Evolutionary conservation across 2,888 invertebrate species (phyloP), one percentile per base, ranked within the genome.

Genomic region (Acrocyrtus sp.): DNA sequence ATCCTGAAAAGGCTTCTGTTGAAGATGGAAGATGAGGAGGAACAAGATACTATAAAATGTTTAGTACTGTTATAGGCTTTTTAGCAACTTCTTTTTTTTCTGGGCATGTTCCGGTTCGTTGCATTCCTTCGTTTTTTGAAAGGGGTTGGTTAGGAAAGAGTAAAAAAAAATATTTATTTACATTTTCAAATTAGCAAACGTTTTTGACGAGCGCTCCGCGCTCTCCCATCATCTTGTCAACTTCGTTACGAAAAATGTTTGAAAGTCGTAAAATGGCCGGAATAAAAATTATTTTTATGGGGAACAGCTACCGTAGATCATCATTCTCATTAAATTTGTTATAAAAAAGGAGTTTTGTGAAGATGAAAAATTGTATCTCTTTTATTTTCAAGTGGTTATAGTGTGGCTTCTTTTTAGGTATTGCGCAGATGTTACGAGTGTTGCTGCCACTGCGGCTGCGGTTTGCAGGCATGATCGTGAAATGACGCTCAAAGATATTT

Each of bases 341-440:
- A 12, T 10, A 39, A 12, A 6, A 12, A 39, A 39, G 39, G 39
- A 39, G 6, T 39, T 39, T 15, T 6, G 39, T 39, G 8, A 39
- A 10, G 6, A 6, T 39, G 39, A 6, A 39, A 39, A 26, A 10
- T 10, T 15, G 56, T 27, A 29, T 5, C 19, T 39, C 22, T 12
- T 19, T 12, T 56, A 8, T 19, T 41, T 41, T 17, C 21, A 2
- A 41, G 17, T 45, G 43, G 45, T 58, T 43, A 45, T 58, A n/a
- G 10, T 50, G 34, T 58, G 43, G 45, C 48, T 60, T 19, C 60
- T 24, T 60, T 47, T 60, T 60, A 60, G 56, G 8, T 56, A 21
- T 48, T 17, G 48, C 21, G 48, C 12, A 45, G 50, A n/a, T 10
- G 24, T 50, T 8, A 6, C 22, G n/a, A 54, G 15, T 48, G 19